Percentiles rank a stretch among this genome's conserved stretches.
These are phyloP conservation scores for Mastomys coucha DNA, from an alignment of 2,113 vertebrate species.

Conservation along the genomic window DNA sequence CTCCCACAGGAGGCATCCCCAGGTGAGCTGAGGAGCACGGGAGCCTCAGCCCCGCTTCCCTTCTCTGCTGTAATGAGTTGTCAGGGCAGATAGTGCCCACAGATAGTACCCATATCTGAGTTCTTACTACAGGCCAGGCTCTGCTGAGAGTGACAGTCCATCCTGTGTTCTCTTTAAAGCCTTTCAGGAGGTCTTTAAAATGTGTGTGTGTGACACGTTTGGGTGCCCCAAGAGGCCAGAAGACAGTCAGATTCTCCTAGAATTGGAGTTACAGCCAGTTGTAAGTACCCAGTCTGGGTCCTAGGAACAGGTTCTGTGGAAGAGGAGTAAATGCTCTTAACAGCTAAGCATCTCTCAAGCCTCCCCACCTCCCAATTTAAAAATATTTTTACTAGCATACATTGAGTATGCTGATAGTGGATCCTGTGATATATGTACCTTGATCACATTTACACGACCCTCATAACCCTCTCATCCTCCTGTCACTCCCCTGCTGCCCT, in stretches of 20 bases:
- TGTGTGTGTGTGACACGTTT: not conserved
- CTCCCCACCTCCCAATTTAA: not conserved
- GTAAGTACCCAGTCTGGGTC: not conserved
- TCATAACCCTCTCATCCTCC: not conserved
- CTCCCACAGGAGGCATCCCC: too few relatives aligned
- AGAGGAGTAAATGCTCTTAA: not conserved
- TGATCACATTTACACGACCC: too few relatives aligned
- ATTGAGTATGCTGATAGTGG: not conserved
- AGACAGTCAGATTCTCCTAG: not conserved
- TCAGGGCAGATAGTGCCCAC: too few relatives aligned
- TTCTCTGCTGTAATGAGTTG: not conserved
- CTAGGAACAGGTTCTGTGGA: not conserved
- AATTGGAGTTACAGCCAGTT: not conserved
- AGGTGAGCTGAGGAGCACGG: too few relatives aligned
- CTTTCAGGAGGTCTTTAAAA: not conserved
- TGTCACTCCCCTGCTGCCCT: too few relatives aligned
- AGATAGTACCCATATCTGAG: not conserved
- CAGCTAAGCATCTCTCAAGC: not conserved
- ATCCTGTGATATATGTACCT: not conserved
- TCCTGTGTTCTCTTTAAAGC: not conserved
- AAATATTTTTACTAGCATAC: not conserved
- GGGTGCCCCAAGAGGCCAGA: not conserved
- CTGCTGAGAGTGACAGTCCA: accelerated
- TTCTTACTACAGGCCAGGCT: not conserved
- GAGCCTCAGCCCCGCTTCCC: too few relatives aligned